Base-by-base conservation (phyloP, 2,888 invertebrate genomes). In the Chymomyza caudatula region DNA sequence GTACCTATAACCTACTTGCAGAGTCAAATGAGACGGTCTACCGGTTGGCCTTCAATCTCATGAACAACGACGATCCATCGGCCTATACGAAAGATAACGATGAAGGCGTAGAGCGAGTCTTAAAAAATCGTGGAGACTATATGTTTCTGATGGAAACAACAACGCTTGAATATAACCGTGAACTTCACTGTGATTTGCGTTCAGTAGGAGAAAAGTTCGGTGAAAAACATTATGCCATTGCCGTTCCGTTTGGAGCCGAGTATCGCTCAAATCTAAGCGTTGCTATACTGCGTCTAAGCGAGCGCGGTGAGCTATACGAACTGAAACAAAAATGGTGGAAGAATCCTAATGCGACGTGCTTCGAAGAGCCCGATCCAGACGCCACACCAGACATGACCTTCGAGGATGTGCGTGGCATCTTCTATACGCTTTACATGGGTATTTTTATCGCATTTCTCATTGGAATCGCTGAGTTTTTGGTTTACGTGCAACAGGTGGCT, bases 61-160 rank as follows among this genome's bases (percentile, higher is more conserved):
- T 98, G 98, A 93, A 94, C 74, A 92, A 94, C 15, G 93, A 96
- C 0, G 94, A 94, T 68, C 97, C 97, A 0, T 93, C 94, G 1
- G 96, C 96, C 1, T 97, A 97, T 87, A 94, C 94, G 2, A 92
- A 91, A 51, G 93, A 91, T 79, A 98, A 97, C 85, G 92, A 92
- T 0, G 96, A 97, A 83, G 98, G 98, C 0, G 95, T 96, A 2
- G 94, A 96, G 15, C 92, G 96, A 23, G 98, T 98, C 0, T 81
- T 92, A 22, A 93, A 92, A 85, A 94, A 93, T 60, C 93, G 93
- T 80, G 94, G 94, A 4, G 93, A 92, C 70, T 99, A 97, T 88
- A 98, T 98, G 44, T 99, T 96, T 88, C 93, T 99, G 71, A 98
- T 98, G 96, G 99, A 99, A 91, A 97, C 97, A 23, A 95, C 97